A percentile compares a stretch with the other conserved stretches of the same genome.
Conservation (phyloP, 2,888 invertebrate species). For the Hydroisotoma schaefferi region DNA sequence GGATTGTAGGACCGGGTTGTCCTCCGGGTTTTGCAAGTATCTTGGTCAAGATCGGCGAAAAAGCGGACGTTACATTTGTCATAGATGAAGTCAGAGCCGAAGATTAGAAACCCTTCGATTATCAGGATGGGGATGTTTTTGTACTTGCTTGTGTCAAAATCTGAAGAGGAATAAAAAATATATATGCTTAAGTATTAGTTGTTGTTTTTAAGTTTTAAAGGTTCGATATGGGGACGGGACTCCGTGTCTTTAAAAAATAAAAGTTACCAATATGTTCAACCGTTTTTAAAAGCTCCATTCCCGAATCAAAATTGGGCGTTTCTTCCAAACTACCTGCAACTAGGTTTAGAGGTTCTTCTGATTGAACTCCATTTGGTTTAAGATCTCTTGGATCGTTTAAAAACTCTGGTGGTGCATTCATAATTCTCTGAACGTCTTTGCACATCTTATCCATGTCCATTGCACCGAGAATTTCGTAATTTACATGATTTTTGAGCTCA, state of each 20-base stretch:
- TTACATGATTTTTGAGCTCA: conserved; percentile 42
- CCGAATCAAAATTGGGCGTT: conserved; percentile 42
- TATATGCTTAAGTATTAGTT: too few relatives aligned
- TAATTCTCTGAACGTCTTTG: conserved; percentile 33
- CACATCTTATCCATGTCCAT: conserved; percentile 43
- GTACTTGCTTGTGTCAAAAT: conserved; percentile 36
- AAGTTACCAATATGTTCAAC: conserved; percentile 30
- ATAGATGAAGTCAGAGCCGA: conserved; percentile 31
- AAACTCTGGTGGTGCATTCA: conserved; percentile 21
- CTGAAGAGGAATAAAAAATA: conserved; percentile 18
- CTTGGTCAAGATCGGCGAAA: conserved; percentile 38
- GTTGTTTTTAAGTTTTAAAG: neutral
- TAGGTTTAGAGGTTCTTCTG: neutral
- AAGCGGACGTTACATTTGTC: conserved; percentile 42
- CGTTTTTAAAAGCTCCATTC: conserved; percentile 27
- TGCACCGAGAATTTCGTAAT: conserved; percentile 38
- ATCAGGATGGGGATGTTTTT: conserved; percentile 38
- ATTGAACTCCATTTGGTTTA: neutral
- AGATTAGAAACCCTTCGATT: conserved; percentile 44
- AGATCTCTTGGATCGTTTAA: too few relatives aligned
- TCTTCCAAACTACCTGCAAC: conserved; percentile 8
- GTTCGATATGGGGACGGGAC: neutral
- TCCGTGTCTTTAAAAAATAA: neutral
- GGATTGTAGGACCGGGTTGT: conserved; percentile 34
- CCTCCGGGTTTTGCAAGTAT: conserved; percentile 33